Percentiles rank a stretch among this genome's conserved stretches.
Evolutionary conservation across 2,888 invertebrate genomes (phyloP).

Genomic region (Pollenia griseotomentosa): DNA sequence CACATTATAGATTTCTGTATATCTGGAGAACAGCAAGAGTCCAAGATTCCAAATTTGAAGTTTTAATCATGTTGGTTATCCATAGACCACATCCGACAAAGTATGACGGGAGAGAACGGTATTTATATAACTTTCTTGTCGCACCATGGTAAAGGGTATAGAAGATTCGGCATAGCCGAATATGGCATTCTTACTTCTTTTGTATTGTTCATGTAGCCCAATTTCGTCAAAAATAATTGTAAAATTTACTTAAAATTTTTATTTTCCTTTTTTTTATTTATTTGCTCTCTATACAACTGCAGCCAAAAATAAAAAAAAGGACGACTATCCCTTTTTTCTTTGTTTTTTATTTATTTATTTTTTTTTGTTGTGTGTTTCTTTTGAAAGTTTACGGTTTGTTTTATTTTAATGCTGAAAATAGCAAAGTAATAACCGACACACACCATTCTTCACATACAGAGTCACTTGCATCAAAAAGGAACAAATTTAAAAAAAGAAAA

Average conservation of each 20-base stretch:
- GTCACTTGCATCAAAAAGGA: constrained; percentile 6
- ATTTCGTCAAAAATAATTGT: constrained; percentile 54
- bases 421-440: constrained; percentile 52
- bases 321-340: constrained; percentile 1
- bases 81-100: no score
- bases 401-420: constrained; percentile 55
- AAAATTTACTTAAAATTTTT: constrained; percentile 44
- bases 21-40: no score
- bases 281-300: neutral
- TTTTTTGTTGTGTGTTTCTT: neutral
- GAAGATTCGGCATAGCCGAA: no score
- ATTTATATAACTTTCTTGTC: no score
- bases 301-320: neutral
- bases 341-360: neutral
- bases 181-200: no score
- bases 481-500: constrained; percentile 22
- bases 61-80: no score
- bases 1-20: no score
- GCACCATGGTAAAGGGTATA: no score
- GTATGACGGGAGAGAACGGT: no score
- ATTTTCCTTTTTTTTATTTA: neutral
- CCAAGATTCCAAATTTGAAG: no score
- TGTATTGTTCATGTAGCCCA: constrained; percentile 18
- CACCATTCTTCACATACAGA: neutral
- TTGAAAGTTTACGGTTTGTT: constrained; percentile 29